Percentiles rank a stretch among this genome's conserved stretches.
These are phyloP conservation scores for Dryococelus australis DNA, from an alignment of 2,888 invertebrate genomes.

Conservation along the genomic window DNA sequence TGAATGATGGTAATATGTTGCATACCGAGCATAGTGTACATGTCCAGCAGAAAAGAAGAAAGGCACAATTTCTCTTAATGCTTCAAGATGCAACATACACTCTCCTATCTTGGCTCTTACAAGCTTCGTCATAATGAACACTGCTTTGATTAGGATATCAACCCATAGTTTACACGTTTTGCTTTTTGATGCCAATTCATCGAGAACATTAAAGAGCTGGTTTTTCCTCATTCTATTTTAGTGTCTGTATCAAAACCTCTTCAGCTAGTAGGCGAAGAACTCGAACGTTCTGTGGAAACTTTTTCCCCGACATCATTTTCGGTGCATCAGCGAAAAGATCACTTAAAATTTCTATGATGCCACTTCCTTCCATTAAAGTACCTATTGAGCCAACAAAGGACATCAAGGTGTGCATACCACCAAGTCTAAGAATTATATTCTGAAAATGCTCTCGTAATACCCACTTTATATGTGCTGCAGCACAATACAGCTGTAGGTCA, in stretches of 20 bases:
- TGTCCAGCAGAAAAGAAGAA: neutral
- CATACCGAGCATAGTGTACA: too few species aligned
- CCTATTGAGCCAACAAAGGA: constrained; percentile 22
- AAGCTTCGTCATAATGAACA: constrained; percentile 24
- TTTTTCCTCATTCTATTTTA: neutral
- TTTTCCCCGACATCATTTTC: constrained; percentile 22
- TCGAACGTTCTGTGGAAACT: constrained; percentile 17
- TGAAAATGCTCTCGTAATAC: constrained; percentile 17
- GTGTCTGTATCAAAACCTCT: neutral
- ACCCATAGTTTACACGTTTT: constrained; percentile 5
- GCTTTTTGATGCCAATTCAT: constrained; percentile 12
- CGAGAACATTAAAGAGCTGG: neutral
- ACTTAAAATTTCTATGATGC: neutral
- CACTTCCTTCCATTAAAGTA: constrained; percentile 12
- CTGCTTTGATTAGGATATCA: constrained; percentile 20
- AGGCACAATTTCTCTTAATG: constrained; percentile 21
- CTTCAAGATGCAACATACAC: constrained; percentile 19
- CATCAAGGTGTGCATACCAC: constrained; percentile 23
- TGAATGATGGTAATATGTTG: neutral
- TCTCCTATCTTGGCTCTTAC: constrained; percentile 11
- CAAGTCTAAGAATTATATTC: constrained; percentile 18
- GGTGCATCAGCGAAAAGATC: constrained; percentile 5
- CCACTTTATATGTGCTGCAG: constrained; percentile 16
- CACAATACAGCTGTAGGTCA: constrained; percentile 23
- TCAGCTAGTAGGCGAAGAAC: constrained; percentile 16